These are phyloP conservation scores for Onychomys leucogaster DNA, from an alignment of 2,797 vertebrate genomes.

Conservation along the genomic window DNA sequence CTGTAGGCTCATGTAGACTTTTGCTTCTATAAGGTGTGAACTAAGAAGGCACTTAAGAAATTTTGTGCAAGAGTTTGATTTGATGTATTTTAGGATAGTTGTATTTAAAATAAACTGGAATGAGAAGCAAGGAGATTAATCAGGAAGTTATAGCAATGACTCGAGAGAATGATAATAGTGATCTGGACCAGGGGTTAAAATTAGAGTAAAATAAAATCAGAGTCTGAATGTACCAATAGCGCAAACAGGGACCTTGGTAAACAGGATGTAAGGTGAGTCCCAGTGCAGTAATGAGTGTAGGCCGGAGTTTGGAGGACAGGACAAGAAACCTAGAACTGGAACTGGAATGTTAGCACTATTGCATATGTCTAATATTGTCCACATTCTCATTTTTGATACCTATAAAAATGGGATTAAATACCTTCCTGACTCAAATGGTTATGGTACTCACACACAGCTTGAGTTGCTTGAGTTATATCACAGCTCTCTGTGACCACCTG, in stretches of 20 bases:
- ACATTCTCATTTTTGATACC: background rate
- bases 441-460: background rate
- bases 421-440: background rate
- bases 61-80: background rate
- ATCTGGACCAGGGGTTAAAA: background rate
- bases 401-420: background rate
- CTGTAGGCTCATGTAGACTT: background rate
- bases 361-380: background rate
- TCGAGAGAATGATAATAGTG: background rate
- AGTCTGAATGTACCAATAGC: background rate
- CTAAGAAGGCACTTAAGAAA: background rate
- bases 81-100: conserved; percentile 1
- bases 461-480: background rate
- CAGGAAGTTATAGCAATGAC: background rate
- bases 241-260: background rate
- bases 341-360: background rate
- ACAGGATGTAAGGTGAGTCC: background rate
- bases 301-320: background rate
- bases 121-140: background rate
- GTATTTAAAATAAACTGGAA: background rate
- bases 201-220: no score
- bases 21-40: background rate
- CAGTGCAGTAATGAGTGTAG: background rate
- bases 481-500: background rate
- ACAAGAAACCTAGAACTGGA: background rate